phyloP scores from a whole-genome alignment of 2,113 vertebrate species.

The Columbina picui region DNA sequence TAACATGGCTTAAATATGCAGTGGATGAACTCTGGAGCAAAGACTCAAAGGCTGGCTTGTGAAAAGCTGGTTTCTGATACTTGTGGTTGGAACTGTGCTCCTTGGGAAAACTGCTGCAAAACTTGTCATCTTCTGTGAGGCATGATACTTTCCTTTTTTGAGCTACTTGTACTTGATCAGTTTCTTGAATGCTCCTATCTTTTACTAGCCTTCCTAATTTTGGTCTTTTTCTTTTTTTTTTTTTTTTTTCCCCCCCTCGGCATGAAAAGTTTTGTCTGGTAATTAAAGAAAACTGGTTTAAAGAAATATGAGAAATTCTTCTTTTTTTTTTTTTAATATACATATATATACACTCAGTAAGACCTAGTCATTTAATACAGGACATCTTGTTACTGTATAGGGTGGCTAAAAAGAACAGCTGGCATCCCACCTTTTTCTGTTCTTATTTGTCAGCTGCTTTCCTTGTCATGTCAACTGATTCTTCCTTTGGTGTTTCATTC shows the following conservation, averaged over 20 bases:
- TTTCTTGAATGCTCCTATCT: neutral
- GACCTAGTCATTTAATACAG: neutral
- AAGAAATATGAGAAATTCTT: neutral
- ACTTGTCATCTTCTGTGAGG: neutral
- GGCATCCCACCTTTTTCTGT: neutral
- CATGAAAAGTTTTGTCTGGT: neutral
- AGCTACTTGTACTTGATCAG: neutral
- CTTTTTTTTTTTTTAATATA: neutral
- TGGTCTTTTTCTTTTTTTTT: rapidly evolving
- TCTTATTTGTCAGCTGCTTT: neutral
- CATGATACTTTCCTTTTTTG: neutral
- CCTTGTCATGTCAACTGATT: neutral
- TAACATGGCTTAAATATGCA: neutral
- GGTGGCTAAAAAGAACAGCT: neutral
- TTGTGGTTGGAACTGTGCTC: neutral
- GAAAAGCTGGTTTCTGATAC: neutral
- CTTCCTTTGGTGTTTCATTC: neutral
- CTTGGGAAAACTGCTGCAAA: neutral
- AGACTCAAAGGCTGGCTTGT: neutral
- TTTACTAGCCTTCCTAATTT: neutral
- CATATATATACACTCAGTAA: neutral
- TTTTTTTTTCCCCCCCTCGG: rapidly evolving
- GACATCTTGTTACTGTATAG: neutral
- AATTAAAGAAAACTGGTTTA: neutral
- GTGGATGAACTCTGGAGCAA: neutral